Evolutionary conservation across 1,140 invertebrate genomes (phyloP), one percentile per base, ranked within the genome.

Genomic region (Pseudoatta argentina): DNA sequence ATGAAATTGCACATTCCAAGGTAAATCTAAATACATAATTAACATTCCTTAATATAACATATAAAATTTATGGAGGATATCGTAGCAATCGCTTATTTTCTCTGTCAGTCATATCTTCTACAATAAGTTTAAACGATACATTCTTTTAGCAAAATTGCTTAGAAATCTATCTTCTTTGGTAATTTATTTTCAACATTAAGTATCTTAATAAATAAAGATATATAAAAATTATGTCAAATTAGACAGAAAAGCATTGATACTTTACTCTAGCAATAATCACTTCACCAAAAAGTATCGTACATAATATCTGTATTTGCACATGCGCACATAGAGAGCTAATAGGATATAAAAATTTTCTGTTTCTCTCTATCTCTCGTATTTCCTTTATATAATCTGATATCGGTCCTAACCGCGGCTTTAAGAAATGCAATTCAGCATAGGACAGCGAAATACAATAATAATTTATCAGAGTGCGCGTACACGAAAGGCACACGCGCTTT

Each of bases 391-490:
- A 48, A 77, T 64, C 18, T 48, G 18, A 63, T 64, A 34, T 34
- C 14, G n/a, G n/a, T 79, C n/a, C 8, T 55, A 34, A 67, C 6
- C 77, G 48, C 48, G 18, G 16, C 48, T 79, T 79, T 67, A 69
- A 64, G 16, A 3, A 48, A 79, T 4, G 27, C 44, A 39, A 69
- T n/a, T 39, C 27, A 27, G n/a, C 30, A 4, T 39, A 39, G n/a
- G 21, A 24, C 21, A 57, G 66, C 78, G 53, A 73, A 48, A 61
- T 24, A 24, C 24, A 24, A 24, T 73, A 30, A 82, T 51, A 61
- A 83, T 61, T 83, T 21, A 51, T 61, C 44, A 44, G 21, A 59
- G 39, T n/a, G 53, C 51, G 21, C 34, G 30, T 30, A 14, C 34
- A n/a, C 4, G 8, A 57, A 16, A 39, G 64, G 3, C 34, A 24